Percentiles rank a stretch among this genome's conserved stretches.
Evolutionary conservation across 2,888 invertebrate genomes (phyloP).

Genomic region (Litoditis marina): DNA sequence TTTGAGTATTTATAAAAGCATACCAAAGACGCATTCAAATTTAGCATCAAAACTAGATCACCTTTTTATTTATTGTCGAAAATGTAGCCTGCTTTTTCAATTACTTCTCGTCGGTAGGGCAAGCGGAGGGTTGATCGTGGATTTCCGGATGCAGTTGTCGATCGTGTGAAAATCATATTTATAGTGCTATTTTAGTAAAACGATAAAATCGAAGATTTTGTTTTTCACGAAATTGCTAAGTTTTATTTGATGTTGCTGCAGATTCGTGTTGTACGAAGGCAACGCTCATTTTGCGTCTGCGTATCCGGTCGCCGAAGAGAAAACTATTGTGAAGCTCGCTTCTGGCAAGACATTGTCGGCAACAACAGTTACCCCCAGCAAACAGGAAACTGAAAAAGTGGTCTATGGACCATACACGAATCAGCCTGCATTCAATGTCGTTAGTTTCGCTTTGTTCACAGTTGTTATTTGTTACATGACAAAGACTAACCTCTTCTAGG

Average conservation of each 20-base stretch:
- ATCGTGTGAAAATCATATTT: too few species aligned
- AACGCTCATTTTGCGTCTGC: conserved; percentile 81
- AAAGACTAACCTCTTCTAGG: too few species aligned
- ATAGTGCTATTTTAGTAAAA: neutral
- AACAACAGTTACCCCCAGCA: conserved; percentile 71
- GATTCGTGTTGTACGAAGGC: conserved; percentile 79
- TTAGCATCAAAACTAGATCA: too few species aligned
- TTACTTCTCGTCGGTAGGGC: too few species aligned
- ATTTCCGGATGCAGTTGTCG: too few species aligned
- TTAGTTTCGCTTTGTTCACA: conserved; percentile 40
- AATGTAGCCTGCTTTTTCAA: too few species aligned
- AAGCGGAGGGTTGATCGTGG: too few species aligned
- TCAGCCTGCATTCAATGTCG: conserved; percentile 68
- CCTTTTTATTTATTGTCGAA: too few species aligned
- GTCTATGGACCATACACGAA: conserved; percentile 85
- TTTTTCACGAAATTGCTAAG: conserved; percentile 3
- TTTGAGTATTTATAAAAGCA: neutral
- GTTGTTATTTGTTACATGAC: too few species aligned
- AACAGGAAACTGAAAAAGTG: conserved; percentile 77
- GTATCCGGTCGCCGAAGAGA: conserved; percentile 78
- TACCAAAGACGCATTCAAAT: too few species aligned
- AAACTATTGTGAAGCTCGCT: conserved; percentile 76
- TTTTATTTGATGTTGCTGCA: conserved; percentile 18
- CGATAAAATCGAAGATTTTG: neutral
- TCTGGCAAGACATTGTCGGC: conserved; percentile 35